Evolutionary conservation across 2,888 invertebrate species (phyloP).

Genomic region (Synergus japonicus): DNA sequence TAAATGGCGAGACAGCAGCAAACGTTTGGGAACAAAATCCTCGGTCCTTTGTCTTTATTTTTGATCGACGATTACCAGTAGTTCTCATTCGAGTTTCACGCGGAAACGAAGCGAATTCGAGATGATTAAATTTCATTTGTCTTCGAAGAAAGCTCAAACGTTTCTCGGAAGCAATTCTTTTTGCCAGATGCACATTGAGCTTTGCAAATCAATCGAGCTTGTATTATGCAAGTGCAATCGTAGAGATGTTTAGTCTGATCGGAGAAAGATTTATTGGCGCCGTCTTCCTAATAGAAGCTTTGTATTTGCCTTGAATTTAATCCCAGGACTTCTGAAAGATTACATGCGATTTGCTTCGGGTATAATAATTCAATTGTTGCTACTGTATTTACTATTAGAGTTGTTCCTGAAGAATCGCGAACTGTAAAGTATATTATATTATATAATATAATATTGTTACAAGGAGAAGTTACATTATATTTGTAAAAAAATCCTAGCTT

Average conservation of each 20-base stretch:
- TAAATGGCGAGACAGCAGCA: conserved; percentile 26
- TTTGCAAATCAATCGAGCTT: conserved; percentile 34
- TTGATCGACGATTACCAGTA: not conserved
- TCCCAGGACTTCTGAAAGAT: conserved; percentile 15
- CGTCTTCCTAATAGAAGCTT: conserved; percentile 22
- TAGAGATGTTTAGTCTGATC: conserved; percentile 32
- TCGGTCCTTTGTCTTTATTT: not conserved
- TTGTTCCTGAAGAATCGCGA: no score
- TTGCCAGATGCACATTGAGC: conserved; percentile 29
- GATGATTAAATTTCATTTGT: conserved; percentile 40
- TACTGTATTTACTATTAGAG: conserved; percentile 16
- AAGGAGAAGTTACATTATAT: not conserved
- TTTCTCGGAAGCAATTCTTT: conserved; percentile 22
- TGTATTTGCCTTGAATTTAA: conserved; percentile 36
- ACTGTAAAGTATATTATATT: no score
- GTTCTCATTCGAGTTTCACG: conserved; percentile 33
- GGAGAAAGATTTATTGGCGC: conserved; percentile 38
- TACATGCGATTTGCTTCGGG: conserved; percentile 16
- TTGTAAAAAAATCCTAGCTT: no score
- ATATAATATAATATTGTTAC: not conserved
- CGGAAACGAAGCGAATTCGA: conserved; percentile 14
- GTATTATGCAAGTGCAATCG: conserved; percentile 32
- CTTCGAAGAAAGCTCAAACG: conserved; percentile 32
- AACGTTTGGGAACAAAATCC: not conserved
- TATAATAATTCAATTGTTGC: conserved; percentile 15